Evolutionary conservation across 2,113 vertebrate genomes (phyloP).

Genomic region (Carassius gibelio): DNA sequence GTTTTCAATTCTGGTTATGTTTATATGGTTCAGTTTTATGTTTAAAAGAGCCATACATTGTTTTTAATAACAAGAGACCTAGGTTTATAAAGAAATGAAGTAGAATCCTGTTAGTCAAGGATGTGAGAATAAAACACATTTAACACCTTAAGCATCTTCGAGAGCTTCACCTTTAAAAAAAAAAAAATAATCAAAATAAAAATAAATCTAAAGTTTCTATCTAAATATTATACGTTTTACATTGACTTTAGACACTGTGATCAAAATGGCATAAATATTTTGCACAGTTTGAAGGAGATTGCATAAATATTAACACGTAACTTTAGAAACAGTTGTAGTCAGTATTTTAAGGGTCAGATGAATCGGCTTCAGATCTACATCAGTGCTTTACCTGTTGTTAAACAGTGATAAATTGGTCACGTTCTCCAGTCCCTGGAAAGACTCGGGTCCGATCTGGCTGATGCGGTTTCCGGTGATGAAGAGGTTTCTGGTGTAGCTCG

Average conservation of each 20-base stretch:
- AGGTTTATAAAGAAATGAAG: neutral
- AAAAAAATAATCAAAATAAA: too few species aligned
- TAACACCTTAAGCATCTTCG: neutral
- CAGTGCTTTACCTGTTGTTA: slow-evolving; percentile 74
- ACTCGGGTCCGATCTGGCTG: slow-evolving; percentile 65
- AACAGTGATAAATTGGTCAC: slow-evolving; percentile 76
- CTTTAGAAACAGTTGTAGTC: neutral
- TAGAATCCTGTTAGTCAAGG: neutral
- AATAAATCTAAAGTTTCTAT: too few species aligned
- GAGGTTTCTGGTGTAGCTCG: slow-evolving; percentile 75
- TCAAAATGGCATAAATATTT: neutral
- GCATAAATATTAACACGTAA: neutral
- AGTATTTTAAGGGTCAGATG: neutral
- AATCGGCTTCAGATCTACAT: neutral
- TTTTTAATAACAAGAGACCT: neutral
- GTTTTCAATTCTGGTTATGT: neutral
- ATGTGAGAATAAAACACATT: neutral
- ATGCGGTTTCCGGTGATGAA: slow-evolving; percentile 79
- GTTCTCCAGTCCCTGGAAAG: slow-evolving; percentile 72
- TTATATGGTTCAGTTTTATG: neutral
- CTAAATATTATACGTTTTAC: too few species aligned
- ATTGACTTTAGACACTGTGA: neutral
- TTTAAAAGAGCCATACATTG: neutral
- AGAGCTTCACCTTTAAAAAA: neutral
- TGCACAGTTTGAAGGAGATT: neutral